Percentiles rank a stretch among this genome's conserved stretches.
Evolutionary conservation across 2,888 invertebrate species (phyloP).

Genomic region (Xylocampa areola): DNA sequence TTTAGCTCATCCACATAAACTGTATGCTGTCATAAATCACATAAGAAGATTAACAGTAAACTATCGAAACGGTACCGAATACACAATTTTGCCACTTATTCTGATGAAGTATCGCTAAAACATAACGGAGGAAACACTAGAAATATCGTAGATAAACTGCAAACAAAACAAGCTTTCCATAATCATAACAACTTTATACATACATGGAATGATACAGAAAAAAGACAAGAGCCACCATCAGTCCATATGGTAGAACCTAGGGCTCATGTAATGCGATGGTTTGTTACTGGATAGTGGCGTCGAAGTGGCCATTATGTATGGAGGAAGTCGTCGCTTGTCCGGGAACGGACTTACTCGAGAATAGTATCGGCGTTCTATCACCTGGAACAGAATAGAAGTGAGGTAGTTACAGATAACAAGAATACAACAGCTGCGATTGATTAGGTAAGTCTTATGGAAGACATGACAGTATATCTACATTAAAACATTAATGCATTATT

Average conservation of each 20-base stretch:
- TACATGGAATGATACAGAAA: conserved; percentile 52
- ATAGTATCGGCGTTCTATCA: conserved; percentile 89
- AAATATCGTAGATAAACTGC: not conserved
- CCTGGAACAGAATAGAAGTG: conserved; percentile 66
- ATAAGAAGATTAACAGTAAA: no score
- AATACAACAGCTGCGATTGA: not conserved
- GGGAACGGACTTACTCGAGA: conserved; percentile 86
- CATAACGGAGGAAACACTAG: not conserved
- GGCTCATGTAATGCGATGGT: conserved; percentile 85
- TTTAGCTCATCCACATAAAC: no score
- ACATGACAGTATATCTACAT: no score
- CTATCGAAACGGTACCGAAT: no score
- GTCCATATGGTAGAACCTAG: conserved; percentile 90
- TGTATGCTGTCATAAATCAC: no score
- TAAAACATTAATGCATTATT: no score
- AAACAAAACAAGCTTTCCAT: conserved; percentile 22
- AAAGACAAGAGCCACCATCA: conserved; percentile 58
- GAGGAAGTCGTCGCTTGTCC: conserved; percentile 85
- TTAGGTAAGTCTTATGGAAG: no score
- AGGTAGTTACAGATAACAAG: not conserved
- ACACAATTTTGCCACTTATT: no score
- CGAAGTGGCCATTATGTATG: conserved; percentile 79
- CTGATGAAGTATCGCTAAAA: no score
- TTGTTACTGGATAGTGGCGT: conserved; percentile 80
- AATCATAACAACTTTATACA: conserved; percentile 39